Conservation (phyloP, 1,140 invertebrate genomes). For the Microvelia longipes region DNA sequence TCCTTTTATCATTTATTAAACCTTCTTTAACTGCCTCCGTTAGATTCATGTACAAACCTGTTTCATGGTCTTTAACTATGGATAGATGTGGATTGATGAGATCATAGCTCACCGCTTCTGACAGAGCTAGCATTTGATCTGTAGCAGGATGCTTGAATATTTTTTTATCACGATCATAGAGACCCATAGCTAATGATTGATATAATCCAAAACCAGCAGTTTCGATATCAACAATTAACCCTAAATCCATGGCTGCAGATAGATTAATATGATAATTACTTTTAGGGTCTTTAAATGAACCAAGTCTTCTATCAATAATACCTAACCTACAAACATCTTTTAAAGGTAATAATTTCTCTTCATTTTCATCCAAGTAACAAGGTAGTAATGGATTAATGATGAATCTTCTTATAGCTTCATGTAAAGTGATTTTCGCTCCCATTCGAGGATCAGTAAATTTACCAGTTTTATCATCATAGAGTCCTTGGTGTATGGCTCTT, state of each 20-base stretch:
- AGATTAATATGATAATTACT: constrained; percentile 47
- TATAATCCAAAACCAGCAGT: constrained; percentile 62
- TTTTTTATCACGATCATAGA: constrained; percentile 50
- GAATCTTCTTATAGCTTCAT: constrained; percentile 55
- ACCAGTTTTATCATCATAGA: constrained; percentile 54
- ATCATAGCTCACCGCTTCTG: constrained; percentile 58
- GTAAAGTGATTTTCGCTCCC: constrained; percentile 53
- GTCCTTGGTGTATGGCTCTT: constrained; percentile 65
- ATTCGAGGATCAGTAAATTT: constrained; percentile 65
- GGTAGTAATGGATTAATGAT: constrained; percentile 61
- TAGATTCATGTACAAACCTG: constrained; percentile 8
- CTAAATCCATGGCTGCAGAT: constrained; percentile 53
- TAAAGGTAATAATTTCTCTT: constrained; percentile 49
- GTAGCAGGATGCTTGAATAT: constrained; percentile 68
- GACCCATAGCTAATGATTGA: constrained; percentile 63
- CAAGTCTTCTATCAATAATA: constrained; percentile 64
- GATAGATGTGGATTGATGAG: constrained; percentile 67
- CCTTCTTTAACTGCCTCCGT: constrained; percentile 9
- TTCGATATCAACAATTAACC: constrained; percentile 72
- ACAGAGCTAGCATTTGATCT: constrained; percentile 57
- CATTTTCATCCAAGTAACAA: constrained; percentile 60
- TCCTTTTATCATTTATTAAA: constrained; percentile 30
- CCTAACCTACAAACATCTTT: constrained; percentile 62
- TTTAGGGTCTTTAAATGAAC: constrained; percentile 57
- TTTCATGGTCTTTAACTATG: constrained; percentile 41